Evolutionary conservation across 2,113 vertebrate genomes (phyloP).

Genomic region (Psittacara wagleri): DNA sequence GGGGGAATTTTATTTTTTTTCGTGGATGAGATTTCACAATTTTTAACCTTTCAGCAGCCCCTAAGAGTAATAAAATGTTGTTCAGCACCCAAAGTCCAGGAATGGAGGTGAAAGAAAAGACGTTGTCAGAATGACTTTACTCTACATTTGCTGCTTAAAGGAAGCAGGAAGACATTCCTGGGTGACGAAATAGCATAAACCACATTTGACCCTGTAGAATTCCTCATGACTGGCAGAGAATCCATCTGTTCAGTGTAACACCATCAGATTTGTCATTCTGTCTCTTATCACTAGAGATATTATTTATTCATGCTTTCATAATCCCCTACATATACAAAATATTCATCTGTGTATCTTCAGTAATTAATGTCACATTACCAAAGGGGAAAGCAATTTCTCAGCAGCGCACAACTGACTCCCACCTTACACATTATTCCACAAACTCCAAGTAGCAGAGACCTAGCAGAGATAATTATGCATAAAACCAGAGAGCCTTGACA

Average conservation of each 20-base stretch:
- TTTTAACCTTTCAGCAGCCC: not conserved
- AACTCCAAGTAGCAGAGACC: not conserved
- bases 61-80: not conserved
- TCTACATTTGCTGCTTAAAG: not conserved
- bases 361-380: conserved; percentile 37
- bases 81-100: not conserved
- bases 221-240: not conserved
- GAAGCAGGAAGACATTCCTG: not conserved
- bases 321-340: not conserved
- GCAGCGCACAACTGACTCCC: not conserved
- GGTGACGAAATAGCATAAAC: not conserved
- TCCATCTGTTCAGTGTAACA: not conserved
- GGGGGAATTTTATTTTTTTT: not conserved
- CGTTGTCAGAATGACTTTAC: not conserved
- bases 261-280: not conserved
- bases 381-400: not conserved
- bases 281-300: conserved; percentile 11
- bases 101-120: not conserved
- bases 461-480: not conserved
- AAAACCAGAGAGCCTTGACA: not conserved
- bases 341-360: conserved; percentile 10
- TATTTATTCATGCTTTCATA: not conserved
- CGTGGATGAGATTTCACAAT: not conserved
- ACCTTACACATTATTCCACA: not conserved
- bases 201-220: not conserved